A percentile compares a stretch with the other conserved stretches of the same genome.
Evolutionary conservation across 2,113 vertebrate species (phyloP).

Genomic region (Geothlypis trichas): DNA sequence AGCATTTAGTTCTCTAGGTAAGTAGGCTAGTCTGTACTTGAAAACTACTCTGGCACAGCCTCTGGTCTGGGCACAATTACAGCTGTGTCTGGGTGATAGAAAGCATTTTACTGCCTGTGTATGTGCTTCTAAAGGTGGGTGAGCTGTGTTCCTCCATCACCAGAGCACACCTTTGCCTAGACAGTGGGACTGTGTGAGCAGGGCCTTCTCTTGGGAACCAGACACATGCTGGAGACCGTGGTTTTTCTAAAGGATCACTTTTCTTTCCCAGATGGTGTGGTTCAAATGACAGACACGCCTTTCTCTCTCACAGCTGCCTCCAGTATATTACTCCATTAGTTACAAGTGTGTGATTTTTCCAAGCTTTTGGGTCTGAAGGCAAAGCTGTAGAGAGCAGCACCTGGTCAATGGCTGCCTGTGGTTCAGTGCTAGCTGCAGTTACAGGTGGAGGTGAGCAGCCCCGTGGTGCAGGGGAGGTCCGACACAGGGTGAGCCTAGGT

Average conservation of each 20-base stretch:
- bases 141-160: not conserved
- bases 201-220: not conserved
- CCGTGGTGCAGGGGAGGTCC: not conserved
- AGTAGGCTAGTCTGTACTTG: not conserved
- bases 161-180: not conserved
- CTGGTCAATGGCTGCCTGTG: not conserved
- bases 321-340: accelerated
- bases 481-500: not conserved
- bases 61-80: not conserved
- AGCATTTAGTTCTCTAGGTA: not conserved
- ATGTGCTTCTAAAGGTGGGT: accelerated
- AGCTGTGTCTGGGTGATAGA: not conserved
- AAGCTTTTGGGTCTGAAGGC: not conserved
- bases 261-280: not conserved
- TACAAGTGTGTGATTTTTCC: not conserved
- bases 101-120: accelerated
- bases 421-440: not conserved
- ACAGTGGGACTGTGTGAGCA: not conserved
- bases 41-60: not conserved
- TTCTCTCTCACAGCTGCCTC: not conserved
- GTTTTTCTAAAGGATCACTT: not conserved
- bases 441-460: not conserved
- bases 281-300: not conserved
- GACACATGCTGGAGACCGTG: accelerated
- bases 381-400: not conserved